phyloP scores from a whole-genome alignment of 2,113 vertebrate species.

The Microtus pennsylvanicus region DNA sequence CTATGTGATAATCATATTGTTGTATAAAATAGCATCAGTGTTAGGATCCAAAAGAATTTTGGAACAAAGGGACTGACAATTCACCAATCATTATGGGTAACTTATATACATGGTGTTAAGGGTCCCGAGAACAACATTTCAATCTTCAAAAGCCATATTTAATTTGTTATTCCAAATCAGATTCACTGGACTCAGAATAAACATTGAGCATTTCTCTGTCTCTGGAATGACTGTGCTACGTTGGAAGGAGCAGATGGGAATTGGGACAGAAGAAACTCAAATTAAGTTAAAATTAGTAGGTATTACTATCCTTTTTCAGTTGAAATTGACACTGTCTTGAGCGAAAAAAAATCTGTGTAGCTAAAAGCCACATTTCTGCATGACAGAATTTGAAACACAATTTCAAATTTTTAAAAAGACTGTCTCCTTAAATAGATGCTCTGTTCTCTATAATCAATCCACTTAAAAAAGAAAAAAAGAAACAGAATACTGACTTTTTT shows the following conservation, averaged over 20 bases:
- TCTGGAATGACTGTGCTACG: neutral
- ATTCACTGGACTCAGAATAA: neutral
- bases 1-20: neutral
- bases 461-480: slow-evolving; percentile 64
- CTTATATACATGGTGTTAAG: slow-evolving; percentile 21
- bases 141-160: slow-evolving; percentile 56
- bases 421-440: neutral
- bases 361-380: slow-evolving; percentile 38
- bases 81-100: neutral
- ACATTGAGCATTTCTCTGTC: neutral
- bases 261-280: neutral
- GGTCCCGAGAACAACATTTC: neutral
- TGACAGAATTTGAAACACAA: slow-evolving; percentile 51
- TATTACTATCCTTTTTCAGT: neutral
- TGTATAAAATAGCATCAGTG: slow-evolving; percentile 9
- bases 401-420: slow-evolving; percentile 52
- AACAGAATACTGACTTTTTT: slow-evolving; percentile 49
- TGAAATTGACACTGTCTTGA: neutral
- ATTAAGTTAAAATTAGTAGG: neutral
- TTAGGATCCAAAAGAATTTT: neutral
- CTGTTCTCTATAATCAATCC: slow-evolving; percentile 26
- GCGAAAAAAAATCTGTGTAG: neutral
- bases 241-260: neutral
- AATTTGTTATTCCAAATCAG: slow-evolving; percentile 9
- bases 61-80: neutral